These are phyloP conservation scores for Parazoanthus swiftii DNA, from an alignment of 92 coral and sea anemone species.

Conservation along the genomic window DNA sequence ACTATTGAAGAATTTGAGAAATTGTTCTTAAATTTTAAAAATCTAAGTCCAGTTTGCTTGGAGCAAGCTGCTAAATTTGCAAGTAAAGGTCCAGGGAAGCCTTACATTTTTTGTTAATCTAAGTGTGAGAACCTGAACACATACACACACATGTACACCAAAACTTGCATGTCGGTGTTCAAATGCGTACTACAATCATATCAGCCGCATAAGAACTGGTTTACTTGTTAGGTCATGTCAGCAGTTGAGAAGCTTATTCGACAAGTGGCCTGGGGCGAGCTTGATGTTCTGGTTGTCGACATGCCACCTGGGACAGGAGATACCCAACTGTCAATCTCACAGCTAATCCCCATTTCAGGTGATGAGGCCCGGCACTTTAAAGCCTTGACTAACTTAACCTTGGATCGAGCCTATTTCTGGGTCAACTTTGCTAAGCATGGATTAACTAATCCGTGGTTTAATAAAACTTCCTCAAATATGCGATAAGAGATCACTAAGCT, in stretches of 20 bases:
- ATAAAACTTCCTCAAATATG: no score
- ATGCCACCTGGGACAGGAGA: conserved; percentile 99
- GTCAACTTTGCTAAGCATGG: no score
- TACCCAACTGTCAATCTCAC: conserved; percentile 97
- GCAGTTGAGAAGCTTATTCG: conserved; percentile 93
- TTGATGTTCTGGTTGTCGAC: conserved; percentile 93
- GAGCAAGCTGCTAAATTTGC: no score
- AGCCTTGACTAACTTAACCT: background rate
- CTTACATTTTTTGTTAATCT: no score
- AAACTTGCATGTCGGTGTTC: background rate
- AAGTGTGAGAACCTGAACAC: no score
- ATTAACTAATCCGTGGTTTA: no score
- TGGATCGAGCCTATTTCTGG: background rate
- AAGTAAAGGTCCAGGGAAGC: no score
- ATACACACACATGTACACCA: background rate
- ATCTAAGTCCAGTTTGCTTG: no score
- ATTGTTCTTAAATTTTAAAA: no score
- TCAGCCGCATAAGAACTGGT: background rate
- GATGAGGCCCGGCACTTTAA: background rate
- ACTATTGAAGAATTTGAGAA: no score
- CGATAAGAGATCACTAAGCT: no score
- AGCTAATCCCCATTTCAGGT: conserved; percentile 95
- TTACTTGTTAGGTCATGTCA: conserved; percentile 81
- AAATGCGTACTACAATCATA: background rate
- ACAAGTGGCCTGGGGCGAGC: conserved; percentile 96